These are phyloP conservation scores for Crenichthys baileyi DNA, from an alignment of 2,797 vertebrate species.

Conservation along the genomic window DNA sequence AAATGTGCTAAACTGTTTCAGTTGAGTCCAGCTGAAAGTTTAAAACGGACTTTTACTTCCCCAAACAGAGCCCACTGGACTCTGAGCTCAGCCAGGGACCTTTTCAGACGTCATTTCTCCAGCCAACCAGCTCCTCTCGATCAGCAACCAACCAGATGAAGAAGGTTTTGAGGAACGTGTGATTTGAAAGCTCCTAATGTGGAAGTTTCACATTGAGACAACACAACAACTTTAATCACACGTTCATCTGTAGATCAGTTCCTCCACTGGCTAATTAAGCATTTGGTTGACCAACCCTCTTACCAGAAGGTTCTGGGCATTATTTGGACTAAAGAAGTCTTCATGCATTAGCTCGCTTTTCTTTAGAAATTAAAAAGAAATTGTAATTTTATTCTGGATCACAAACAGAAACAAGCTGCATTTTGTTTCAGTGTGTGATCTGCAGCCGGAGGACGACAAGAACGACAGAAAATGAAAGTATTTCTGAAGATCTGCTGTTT, in stretches of 20 bases:
- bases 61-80: neutral
- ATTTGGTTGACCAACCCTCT: neutral
- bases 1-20: no score
- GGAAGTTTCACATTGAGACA: neutral
- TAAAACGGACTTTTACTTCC: neutral
- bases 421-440: no score
- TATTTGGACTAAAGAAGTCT: no score
- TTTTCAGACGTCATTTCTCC: no score
- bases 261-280: neutral
- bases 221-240: neutral
- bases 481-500: neutral
- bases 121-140: neutral
- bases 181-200: neutral
- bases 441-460: no score
- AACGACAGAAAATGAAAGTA: no score
- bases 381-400: no score
- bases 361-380: no score
- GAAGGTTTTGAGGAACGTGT: neutral
- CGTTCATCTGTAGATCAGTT: neutral
- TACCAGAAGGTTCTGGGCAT: neutral
- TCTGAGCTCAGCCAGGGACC: neutral
- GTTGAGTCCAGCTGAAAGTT: no score
- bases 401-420: no score
- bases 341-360: no score
- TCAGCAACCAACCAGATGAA: neutral